phyloP scores from a whole-genome alignment of 2,113 vertebrate species.

The Pelmatolapia mariae region DNA sequence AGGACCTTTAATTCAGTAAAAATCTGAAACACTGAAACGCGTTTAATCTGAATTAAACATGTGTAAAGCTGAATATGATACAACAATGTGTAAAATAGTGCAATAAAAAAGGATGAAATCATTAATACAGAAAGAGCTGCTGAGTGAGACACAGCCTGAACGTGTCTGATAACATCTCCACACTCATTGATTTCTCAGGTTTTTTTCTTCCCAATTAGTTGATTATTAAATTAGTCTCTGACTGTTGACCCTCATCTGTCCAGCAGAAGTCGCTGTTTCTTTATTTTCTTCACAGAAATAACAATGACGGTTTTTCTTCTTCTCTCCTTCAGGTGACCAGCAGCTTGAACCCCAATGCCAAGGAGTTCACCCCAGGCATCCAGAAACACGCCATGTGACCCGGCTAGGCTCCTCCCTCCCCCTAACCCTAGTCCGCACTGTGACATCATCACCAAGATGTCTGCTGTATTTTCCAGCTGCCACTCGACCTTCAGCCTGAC shows the following conservation, averaged over 20 bases:
- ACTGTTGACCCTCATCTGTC: background rate
- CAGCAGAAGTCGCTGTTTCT: background rate
- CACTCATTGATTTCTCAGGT: background rate
- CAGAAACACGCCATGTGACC: conserved; percentile 83
- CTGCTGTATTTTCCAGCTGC: conserved; percentile 80
- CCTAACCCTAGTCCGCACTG: conserved; percentile 79
- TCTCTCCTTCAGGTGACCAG: conserved; percentile 77
- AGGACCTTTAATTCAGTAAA: background rate
- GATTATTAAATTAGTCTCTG: background rate
- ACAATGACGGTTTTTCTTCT: background rate
- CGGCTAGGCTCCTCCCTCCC: conserved; percentile 42
- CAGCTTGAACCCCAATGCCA: conserved; percentile 92
- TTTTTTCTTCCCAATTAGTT: background rate
- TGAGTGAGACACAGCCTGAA: background rate
- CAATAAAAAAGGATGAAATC: background rate
- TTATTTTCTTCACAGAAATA: background rate
- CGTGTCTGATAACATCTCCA: background rate
- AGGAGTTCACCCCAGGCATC: conserved; percentile 91
- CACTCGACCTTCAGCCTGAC: conserved; percentile 71
- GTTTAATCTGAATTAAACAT: background rate
- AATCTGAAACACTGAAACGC: background rate
- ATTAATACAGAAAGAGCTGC: background rate
- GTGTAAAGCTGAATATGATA: background rate
- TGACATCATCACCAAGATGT: conserved; percentile 85
- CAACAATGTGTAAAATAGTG: background rate